Conservation (phyloP, 2,113 vertebrate genomes). For the Tinamus guttatus region DNA sequence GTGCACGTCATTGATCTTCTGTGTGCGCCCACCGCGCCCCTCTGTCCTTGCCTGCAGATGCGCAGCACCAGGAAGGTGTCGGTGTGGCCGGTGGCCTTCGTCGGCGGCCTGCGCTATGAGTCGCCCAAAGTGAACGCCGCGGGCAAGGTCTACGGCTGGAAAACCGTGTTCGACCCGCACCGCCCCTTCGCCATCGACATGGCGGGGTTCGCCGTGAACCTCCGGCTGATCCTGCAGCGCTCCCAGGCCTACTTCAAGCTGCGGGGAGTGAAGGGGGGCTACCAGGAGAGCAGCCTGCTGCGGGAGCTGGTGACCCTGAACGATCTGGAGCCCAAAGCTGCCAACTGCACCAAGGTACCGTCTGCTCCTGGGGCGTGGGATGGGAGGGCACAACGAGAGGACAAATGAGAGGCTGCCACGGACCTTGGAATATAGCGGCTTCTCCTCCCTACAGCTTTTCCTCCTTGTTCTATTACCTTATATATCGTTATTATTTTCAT, state of each 20-base stretch:
- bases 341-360: constrained; percentile 98
- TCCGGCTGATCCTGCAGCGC: constrained; percentile 93
- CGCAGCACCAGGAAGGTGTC: constrained; percentile 93
- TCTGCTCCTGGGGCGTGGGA: fast-evolving
- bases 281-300: constrained; percentile 97
- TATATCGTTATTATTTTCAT: background rate
- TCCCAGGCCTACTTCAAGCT: constrained; percentile 98
- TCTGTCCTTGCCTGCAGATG: constrained; percentile 82
- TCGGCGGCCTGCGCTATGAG: constrained; percentile 95
- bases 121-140: constrained; percentile 94
- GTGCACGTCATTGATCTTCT: fast-evolving
- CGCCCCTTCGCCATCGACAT: constrained; percentile 98
- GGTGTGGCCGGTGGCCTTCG: constrained; percentile 97
- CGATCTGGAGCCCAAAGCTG: constrained; percentile 97
- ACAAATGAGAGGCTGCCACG: background rate
- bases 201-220: constrained; percentile 97
- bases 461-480: background rate
- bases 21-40: background rate
- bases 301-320: constrained; percentile 94
- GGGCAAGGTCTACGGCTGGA: constrained; percentile 98
- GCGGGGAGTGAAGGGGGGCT: constrained; percentile 95
- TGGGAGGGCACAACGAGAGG: fast-evolving
- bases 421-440: background rate
- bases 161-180: constrained; percentile 96
- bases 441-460: background rate